Evolutionary conservation across 2,797 vertebrate species (phyloP), one percentile per base, ranked within the genome.

Genomic region (Xerus rutilus): DNA sequence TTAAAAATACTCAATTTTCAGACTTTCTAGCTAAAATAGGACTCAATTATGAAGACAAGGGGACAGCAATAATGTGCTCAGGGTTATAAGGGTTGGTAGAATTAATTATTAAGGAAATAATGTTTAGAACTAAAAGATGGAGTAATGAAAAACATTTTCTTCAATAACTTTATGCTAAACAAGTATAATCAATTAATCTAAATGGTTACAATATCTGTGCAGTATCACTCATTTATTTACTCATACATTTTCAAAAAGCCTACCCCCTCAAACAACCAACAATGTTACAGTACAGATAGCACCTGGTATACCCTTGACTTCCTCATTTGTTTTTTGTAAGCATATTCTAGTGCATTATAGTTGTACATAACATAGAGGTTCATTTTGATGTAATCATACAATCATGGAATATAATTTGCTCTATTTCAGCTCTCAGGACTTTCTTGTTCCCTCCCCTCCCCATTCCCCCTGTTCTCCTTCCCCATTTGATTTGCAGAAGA

Each of bases 1-100:
- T 70, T 92, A 74, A 88, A 92, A 89, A 4, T 91, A 15, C 11
- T 95, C 11, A 67, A 20, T 64, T 93, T 96, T 94, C 11, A 76
- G 77, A 73, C 21, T 88, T 39, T 90, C 12, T 54, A 57, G 77
- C 18, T 57, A 90, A 91, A 88, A 81, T 32, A 73, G 15, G 18
- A 49, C 3, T 88, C 57, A 62, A 12, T 72, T 39, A 59, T 52
- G 4, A 69, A 52, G 3, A 67, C 23, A 83, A 17, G 30, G 81
- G 35, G 32, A 57, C 11, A 82, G 4, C 54, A 59, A 79, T 35
- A 90, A 83, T 81, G 28, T 43, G 8, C 5, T 15, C 30, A 69
- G 45, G 5, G 12, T 87, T 82, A 25, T 0, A 45, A 70, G 21
- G 35, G 2, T 39, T 72, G 10, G 49, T 52, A 82, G 1, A 72